phyloP scores from a whole-genome alignment of 64 coral and sea anemone species.

The Montipora capricornis region DNA sequence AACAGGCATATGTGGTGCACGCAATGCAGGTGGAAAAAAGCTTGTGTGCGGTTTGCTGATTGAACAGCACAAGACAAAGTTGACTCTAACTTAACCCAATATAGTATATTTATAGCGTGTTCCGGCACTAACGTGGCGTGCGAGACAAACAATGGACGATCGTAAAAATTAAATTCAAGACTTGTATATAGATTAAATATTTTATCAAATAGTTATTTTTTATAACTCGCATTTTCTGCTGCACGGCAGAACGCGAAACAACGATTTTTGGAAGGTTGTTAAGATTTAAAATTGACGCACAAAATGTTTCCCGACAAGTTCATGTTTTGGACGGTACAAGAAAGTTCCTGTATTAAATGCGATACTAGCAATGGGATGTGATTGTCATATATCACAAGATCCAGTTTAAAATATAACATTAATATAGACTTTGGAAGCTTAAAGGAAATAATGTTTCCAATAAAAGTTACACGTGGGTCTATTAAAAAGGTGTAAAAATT shows the following conservation, averaged over 20 bases:
- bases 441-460: constrained; percentile 22
- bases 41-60: constrained; percentile 94
- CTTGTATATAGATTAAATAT: constrained; percentile 54
- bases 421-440: constrained; percentile 27
- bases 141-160: constrained; percentile 1
- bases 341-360: not conserved
- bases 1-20: constrained; percentile 98
- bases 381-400: not conserved
- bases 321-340: not conserved
- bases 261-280: not conserved
- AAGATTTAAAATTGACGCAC: not conserved
- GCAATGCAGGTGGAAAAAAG: constrained; percentile 98
- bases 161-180: constrained; percentile 26
- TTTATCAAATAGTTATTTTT: constrained; percentile 60
- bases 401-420: not conserved
- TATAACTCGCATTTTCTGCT: constrained; percentile 24
- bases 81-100: not conserved
- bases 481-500: not conserved
- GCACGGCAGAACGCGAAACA: not conserved
- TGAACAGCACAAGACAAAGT: not conserved
- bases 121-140: not conserved
- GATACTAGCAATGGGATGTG: not conserved
- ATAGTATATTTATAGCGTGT: constrained; percentile 62
- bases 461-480: constrained; percentile 40
- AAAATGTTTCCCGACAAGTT: not conserved